A percentile compares a stretch with the other conserved stretches of the same genome.
Conservation (phyloP, 2,888 invertebrate species). For the Polyommatus iphigenia region DNA sequence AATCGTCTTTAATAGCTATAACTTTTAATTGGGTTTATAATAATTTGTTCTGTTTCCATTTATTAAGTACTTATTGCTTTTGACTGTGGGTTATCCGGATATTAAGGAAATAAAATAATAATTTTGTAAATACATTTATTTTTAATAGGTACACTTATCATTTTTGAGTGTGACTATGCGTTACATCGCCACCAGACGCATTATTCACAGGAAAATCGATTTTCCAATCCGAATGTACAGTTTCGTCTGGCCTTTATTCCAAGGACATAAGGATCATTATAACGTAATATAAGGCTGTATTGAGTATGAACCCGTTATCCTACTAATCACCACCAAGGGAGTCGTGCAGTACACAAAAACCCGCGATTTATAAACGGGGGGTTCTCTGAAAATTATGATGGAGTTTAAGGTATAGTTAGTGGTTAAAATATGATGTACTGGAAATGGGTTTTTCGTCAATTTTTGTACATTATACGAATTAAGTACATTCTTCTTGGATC, state of each 20-base stretch:
- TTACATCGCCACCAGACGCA: neutral
- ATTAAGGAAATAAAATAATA: too few species aligned
- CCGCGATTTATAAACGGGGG: neutral
- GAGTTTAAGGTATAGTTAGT: neutral
- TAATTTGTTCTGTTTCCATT: too few species aligned
- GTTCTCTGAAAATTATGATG: neutral
- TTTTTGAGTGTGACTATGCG: neutral
- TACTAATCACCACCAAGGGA: conserved; percentile 21
- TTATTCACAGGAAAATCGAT: neutral
- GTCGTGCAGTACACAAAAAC: neutral
- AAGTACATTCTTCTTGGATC: too few species aligned
- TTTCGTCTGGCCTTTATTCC: neutral
- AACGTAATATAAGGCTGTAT: neutral
- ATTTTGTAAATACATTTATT: too few species aligned
- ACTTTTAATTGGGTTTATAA: too few species aligned
- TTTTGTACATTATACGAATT: neutral
- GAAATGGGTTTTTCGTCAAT: neutral
- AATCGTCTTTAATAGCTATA: too few species aligned
- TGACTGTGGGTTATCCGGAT: too few species aligned
- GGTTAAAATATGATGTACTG: neutral
- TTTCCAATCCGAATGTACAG: neutral
- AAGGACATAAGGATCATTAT: neutral
- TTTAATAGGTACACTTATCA: too few species aligned
- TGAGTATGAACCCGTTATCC: conserved; percentile 18
- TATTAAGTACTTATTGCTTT: too few species aligned